Evolutionary conservation across 2,113 vertebrate species (phyloP), one percentile per base, ranked within the genome.

Genomic region (Pachypanchax playfairii): DNA sequence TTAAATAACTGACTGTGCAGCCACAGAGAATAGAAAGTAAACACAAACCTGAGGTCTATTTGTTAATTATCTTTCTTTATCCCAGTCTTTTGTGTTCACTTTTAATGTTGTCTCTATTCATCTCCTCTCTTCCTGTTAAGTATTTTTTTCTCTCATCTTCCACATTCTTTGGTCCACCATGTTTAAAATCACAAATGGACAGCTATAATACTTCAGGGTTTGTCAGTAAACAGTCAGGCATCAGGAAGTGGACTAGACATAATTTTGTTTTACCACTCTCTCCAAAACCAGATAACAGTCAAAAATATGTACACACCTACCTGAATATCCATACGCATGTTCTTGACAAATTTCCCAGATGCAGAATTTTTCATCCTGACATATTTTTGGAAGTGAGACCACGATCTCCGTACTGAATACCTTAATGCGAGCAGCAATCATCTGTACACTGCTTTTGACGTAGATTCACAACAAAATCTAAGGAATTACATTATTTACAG

Each of bases 151-250:
- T 73, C 67, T 3, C 4, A 24, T 54, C 56, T 48, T 53, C 64
- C 15, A 62, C 35, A 5, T 38, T 73, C 53, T 42, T 60, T 55
- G 47, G 59, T 68, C n/a, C 60, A 62, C 48, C 42, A 0, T 80
- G 84, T 87, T 87, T 87, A 83, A 65, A 84, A 71, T 57, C 26
- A 15, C 62, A 79, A 83, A 79, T 87, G 75, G 82, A 83, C 75
- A 67, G 58, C 75, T 84, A 78, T 41, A 41, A 73, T 70, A 75
- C 51, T 63, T 65, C 59, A 53, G 3, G 52, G 67, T 73, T 76
- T 63, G 57, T 85, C 79, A 82, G 84, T 82, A 85, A 83, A 87
- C 81, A 89, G 60, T 51, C 43, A 3, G 59, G 41, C 71, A 44
- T 62, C 25, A 26, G 76, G 76, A 69, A 10, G 20, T 29, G 2